A percentile compares a stretch with the other conserved stretches of the same genome.
These are phyloP conservation scores for Athene noctua DNA, from an alignment of 2,113 vertebrate genomes.

Conservation along the genomic window DNA sequence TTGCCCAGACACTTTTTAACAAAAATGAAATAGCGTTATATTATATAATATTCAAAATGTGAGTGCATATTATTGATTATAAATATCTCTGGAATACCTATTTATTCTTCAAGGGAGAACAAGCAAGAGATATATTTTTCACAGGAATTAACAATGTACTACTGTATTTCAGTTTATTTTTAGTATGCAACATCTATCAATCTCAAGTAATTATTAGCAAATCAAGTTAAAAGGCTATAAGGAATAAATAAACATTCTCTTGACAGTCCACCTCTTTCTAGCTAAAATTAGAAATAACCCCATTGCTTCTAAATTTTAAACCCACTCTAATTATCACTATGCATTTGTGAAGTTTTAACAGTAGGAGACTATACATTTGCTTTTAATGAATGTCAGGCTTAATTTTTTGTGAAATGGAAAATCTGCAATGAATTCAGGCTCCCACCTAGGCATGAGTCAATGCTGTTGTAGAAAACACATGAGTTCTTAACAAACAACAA, in stretches of 20 bases:
- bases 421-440: constrained; percentile 18
- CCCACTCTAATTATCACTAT: constrained; percentile 49
- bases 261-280: constrained; percentile 10
- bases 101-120: background rate
- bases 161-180: background rate
- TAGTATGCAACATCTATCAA: background rate
- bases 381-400: constrained; percentile 51
- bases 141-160: background rate
- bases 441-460: constrained; percentile 37
- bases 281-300: constrained; percentile 20
- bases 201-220: constrained; percentile 5
- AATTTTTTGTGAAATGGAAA: background rate
- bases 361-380: constrained; percentile 28
- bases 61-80: background rate
- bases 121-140: background rate
- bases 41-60: background rate
- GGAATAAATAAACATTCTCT: constrained; percentile 3
- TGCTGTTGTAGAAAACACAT: constrained; percentile 1
- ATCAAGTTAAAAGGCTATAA: background rate
- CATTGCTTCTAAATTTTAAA: constrained; percentile 28
- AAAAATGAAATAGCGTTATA: background rate
- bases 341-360: constrained; percentile 36
- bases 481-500: background rate
- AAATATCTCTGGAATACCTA: background rate
- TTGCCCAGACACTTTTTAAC: background rate